Evolutionary conservation across 2,797 vertebrate genomes (phyloP), one percentile per base, ranked within the genome.

Genomic region (Ammospiza maritima): DNA sequence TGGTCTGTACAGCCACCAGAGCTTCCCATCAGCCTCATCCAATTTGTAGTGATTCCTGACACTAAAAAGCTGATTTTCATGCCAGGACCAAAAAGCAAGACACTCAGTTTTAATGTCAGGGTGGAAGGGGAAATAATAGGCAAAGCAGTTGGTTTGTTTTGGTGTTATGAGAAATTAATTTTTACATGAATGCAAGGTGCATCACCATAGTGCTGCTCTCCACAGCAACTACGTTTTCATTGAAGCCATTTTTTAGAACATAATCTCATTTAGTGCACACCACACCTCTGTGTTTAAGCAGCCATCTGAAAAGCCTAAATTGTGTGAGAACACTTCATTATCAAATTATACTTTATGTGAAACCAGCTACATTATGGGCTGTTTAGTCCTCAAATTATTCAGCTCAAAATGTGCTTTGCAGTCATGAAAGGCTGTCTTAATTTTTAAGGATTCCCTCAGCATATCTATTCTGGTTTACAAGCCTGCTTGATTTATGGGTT

Each of bases 331-430:
- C 54, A 70, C 26, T 94, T 94, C 75, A 85, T 91, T 88, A 96
- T 88, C 93, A 89, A 92, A 85, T 95, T 89, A 91, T 75, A 42
- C 45, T 91, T 92, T 92, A 90, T 91, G 78, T 78, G 90, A 94
- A 96, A 75, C 76, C n/a, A 88, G 56, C 84, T 85, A 60, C 48
- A 89, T 85, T 88, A 80, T 79, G 70, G 69, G 50, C 40, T 83
- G 44, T 78, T 90, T 92, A 94, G 90, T 84, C 81, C 69, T 90
- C 58, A 92, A 81, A 91, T 91, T 85, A 67, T 84, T 92, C 78
- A 85, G 65, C 66, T 73, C 58, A 84, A 93, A 95, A 89, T 89
- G 76, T 84, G 42, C 62, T 96, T 72, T 73, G 50, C 70, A 88
- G 89, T 85, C 54, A 70, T 61, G 79, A 94, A 92, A 91, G 32